Conservation (phyloP, 2,797 vertebrate species). For the Poecile montanus region DNA sequence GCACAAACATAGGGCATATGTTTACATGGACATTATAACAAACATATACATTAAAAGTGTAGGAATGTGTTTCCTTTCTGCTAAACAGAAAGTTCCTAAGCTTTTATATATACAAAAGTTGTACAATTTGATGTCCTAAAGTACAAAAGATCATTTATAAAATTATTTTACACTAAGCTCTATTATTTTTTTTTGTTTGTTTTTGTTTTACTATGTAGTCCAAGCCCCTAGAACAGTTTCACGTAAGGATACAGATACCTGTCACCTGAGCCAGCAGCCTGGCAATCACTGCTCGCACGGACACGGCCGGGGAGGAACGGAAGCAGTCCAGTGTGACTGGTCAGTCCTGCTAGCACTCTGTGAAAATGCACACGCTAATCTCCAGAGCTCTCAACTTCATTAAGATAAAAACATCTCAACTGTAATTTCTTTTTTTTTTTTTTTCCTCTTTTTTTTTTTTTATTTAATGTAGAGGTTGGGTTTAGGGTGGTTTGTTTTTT, state of each 20-base stretch:
- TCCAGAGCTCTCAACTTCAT: constrained; percentile 69
- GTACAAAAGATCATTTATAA: constrained; percentile 99
- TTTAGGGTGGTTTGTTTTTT: constrained; percentile 63
- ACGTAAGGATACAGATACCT: constrained; percentile 91
- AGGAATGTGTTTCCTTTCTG: constrained; percentile 99
- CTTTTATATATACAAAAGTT: constrained; percentile 98
- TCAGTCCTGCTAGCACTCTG: constrained; percentile 74
- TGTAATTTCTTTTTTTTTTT: constrained; percentile 20
- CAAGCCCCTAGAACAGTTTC: constrained; percentile 91
- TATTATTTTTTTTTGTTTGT: constrained; percentile 77
- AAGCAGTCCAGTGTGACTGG: constrained; percentile 74
- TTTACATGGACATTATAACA: constrained; percentile 96
- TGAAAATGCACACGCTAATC: constrained; percentile 72
- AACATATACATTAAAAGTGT: constrained; percentile 99
- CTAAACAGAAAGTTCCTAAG: constrained; percentile 96
- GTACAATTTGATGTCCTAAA: constrained; percentile 99
- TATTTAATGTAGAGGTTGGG: constrained; percentile 70
- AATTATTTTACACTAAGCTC: constrained; percentile 95
- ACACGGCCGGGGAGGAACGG: constrained; percentile 73
- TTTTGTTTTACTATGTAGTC: constrained; percentile 84
- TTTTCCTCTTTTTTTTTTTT: neutral
- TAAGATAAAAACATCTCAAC: constrained; percentile 62
- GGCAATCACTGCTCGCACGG: constrained; percentile 75
- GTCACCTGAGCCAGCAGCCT: constrained; percentile 77
- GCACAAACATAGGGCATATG: constrained; percentile 97